phyloP scores from a whole-genome alignment of 1,140 invertebrate species.

The Drosophila bipectinata region DNA sequence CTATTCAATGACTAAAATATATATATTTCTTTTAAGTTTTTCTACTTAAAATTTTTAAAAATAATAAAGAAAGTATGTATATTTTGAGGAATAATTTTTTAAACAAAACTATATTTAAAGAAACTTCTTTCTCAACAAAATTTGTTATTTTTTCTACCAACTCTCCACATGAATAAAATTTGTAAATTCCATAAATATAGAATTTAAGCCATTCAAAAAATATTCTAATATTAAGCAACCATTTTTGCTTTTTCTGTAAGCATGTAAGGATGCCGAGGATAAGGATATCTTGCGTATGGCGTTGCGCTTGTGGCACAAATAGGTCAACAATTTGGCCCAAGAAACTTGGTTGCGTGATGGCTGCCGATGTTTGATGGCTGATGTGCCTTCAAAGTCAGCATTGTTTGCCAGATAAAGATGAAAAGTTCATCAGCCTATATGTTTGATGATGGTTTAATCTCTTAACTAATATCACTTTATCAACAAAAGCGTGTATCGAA shows the following conservation, averaged over 20 bases:
- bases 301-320: conserved; percentile 45
- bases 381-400: conserved; percentile 2
- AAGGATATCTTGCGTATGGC: conserved; percentile 18
- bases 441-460: background rate
- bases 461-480: background rate
- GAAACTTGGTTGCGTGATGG: background rate
- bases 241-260: background rate
- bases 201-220: too few relatives aligned
- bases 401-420: background rate
- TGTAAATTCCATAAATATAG: too few relatives aligned
- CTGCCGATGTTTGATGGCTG: background rate
- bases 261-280: background rate
- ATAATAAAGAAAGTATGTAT: too few relatives aligned
- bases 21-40: too few relatives aligned
- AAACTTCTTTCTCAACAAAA: too few relatives aligned
- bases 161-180: too few relatives aligned
- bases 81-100: too few relatives aligned
- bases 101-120: too few relatives aligned
- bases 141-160: too few relatives aligned
- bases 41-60: too few relatives aligned
- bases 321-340: conserved; percentile 46
- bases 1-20: too few relatives aligned
- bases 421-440: conserved; percentile 4
- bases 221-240: background rate
- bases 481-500: background rate